Conservation (phyloP, 2,797 vertebrate genomes). For the Lepus townsendii region DNA sequence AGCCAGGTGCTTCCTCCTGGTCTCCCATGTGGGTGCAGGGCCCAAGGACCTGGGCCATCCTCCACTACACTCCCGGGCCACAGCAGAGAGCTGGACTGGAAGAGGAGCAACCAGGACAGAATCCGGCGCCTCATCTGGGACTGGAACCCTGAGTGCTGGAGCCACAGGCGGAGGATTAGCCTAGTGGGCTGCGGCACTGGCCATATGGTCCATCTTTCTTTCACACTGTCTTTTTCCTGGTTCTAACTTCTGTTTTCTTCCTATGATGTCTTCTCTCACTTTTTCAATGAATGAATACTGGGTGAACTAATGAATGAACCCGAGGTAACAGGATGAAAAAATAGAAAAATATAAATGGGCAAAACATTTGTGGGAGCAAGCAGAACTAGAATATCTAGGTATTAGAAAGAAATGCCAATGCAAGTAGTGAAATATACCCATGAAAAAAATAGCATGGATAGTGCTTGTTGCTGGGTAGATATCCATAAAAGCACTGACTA, state of each 20-base stretch:
- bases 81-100: too few relatives aligned
- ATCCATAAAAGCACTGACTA: neutral
- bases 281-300: neutral
- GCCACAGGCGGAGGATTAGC: too few relatives aligned
- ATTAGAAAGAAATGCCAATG: neutral
- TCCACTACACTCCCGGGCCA: too few relatives aligned
- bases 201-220: neutral
- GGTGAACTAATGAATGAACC: constrained; percentile 11
- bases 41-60: too few relatives aligned
- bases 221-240: neutral
- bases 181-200: too few relatives aligned
- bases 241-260: neutral
- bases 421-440: neutral
- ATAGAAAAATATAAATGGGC: neutral
- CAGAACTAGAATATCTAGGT: neutral
- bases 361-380: neutral
- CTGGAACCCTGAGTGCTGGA: too few relatives aligned
- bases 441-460: neutral
- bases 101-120: too few relatives aligned
- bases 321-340: neutral
- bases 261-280: neutral
- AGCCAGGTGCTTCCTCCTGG: too few relatives aligned
- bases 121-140: too few relatives aligned
- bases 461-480: neutral
- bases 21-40: too few relatives aligned